Conservation (phyloP, 2,797 vertebrate species). For the Stomatorhinus walkeri region DNA sequence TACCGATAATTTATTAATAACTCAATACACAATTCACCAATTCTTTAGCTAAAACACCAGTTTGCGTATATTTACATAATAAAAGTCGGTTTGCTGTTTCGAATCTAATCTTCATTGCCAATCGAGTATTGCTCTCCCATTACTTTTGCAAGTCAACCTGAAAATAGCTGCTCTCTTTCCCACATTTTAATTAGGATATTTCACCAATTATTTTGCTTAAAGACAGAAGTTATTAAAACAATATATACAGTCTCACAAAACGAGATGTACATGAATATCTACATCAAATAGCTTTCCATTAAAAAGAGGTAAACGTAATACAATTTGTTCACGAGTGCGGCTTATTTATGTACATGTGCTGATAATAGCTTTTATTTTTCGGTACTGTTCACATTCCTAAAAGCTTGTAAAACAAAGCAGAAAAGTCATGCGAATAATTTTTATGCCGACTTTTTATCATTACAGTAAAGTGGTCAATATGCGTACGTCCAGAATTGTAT, state of each 20-base stretch:
- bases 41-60: slow-evolving; percentile 19
- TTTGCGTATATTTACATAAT: slow-evolving; percentile 52
- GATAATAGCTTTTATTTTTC: slow-evolving; percentile 11
- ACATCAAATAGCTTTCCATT: slow-evolving; percentile 16
- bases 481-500: neutral
- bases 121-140: neutral
- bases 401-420: slow-evolving; percentile 17
- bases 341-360: neutral
- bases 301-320: slow-evolving; percentile 6
- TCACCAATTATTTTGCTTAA: neutral
- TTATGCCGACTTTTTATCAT: neutral
- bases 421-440: slow-evolving; percentile 19
- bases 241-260: slow-evolving; percentile 23
- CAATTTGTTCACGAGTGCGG: neutral
- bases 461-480: slow-evolving; percentile 11
- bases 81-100: slow-evolving; percentile 24
- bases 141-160: neutral
- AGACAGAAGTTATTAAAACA: slow-evolving; percentile 3
- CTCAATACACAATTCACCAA: slow-evolving; percentile 60
- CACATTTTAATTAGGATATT: neutral
- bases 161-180: neutral
- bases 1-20: slow-evolving; percentile 64
- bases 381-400: slow-evolving; percentile 9
- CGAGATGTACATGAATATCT: slow-evolving; percentile 21
- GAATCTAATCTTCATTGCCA: slow-evolving; percentile 65